These are phyloP conservation scores for Microtus montanus DNA, from an alignment of 2,113 vertebrate genomes.

Conservation along the genomic window DNA sequence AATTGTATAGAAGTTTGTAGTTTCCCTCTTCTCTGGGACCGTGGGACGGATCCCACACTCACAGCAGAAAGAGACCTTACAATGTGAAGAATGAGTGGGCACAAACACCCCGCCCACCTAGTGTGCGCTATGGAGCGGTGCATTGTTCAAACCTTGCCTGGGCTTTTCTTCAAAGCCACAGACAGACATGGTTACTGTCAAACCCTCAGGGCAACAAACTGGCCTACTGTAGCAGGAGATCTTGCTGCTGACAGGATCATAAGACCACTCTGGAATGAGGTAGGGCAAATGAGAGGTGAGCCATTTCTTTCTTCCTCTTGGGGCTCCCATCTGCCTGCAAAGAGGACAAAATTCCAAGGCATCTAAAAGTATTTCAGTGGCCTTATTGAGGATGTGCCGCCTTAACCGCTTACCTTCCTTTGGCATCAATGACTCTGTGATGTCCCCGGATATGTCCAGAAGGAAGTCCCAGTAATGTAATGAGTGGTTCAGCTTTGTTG, in stretches of 20 bases:
- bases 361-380: neutral
- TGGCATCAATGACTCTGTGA: neutral
- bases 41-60: accelerated
- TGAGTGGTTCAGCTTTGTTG: neutral
- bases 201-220: neutral
- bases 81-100: neutral
- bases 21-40: neutral
- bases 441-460: neutral
- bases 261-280: neutral
- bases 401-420: neutral
- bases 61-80: neutral
- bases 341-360: neutral
- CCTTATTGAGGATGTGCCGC: neutral
- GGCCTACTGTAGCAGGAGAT: neutral
- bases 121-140: neutral
- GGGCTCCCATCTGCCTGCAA: neutral
- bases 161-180: neutral
- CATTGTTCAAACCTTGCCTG: neutral
- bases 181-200: neutral
- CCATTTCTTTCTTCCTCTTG: neutral
- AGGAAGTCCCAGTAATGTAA: neutral
- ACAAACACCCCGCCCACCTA: neutral
- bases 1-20: neutral
- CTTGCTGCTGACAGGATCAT: neutral
- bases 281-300: neutral